Evolutionary conservation across 2,888 invertebrate species (phyloP).

Genomic region (Thyatira batis): DNA sequence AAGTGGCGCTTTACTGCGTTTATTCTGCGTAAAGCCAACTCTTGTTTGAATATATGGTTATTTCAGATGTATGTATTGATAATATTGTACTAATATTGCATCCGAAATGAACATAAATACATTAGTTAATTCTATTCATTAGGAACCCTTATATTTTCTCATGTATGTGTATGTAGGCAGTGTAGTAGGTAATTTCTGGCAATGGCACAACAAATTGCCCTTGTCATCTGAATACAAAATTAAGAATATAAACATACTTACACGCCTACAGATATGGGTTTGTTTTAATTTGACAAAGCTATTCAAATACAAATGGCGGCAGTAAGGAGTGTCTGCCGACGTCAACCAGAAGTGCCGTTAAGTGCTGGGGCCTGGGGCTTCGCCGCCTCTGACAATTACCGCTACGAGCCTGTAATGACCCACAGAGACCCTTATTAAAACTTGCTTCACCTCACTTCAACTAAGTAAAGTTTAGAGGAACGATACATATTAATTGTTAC

Average conservation of each 20-base stretch:
- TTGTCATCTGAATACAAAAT: neutral
- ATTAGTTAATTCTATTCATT: no score
- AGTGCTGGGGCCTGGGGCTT: conserved; percentile 55
- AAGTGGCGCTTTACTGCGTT: conserved; percentile 1
- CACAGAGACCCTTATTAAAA: conserved; percentile 75
- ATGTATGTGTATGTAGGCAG: no score
- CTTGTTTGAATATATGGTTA: neutral
- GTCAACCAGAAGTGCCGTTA: conserved; percentile 65
- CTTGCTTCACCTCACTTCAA: conserved; percentile 63
- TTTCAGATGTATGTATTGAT: neutral
- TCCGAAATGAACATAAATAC: no score
- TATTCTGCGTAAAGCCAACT: neutral
- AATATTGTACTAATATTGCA: neutral
- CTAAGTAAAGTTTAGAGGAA: conserved; percentile 68
- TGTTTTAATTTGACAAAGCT: conserved; percentile 26
- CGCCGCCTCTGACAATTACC: conserved; percentile 66
- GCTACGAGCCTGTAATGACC: conserved; percentile 70
- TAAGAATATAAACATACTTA: neutral
- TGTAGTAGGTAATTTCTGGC: neutral
- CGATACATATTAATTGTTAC: conserved; percentile 71
- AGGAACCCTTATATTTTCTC: no score
- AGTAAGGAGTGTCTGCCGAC: conserved; percentile 46
- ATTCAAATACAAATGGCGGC: conserved; percentile 51
- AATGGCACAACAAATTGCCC: neutral
- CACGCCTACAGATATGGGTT: conserved; percentile 23